Conservation (phyloP, 2,888 invertebrate species). For the Polydrusus pterygomalis region DNA sequence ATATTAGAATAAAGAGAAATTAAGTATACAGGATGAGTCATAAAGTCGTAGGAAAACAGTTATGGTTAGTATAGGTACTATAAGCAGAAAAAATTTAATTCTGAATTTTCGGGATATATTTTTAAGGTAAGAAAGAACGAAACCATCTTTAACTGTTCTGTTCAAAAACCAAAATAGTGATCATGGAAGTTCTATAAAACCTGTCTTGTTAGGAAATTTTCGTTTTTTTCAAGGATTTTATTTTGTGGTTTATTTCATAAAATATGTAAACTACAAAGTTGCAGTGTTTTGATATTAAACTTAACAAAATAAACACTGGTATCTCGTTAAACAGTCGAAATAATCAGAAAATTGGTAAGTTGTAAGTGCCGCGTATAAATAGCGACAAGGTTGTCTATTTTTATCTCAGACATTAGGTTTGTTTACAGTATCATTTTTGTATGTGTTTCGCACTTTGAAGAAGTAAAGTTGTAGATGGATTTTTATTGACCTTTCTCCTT, state of each 20-base stretch:
- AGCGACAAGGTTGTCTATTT: constrained; percentile 13
- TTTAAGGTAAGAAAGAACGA: too few relatives aligned
- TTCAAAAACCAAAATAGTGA: too few relatives aligned
- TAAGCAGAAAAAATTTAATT: too few relatives aligned
- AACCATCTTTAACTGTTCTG: too few relatives aligned
- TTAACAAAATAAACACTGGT: constrained; percentile 22
- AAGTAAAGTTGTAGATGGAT: background rate
- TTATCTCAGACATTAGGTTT: constrained; percentile 15
- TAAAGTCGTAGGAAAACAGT: too few relatives aligned
- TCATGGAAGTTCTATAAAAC: too few relatives aligned
- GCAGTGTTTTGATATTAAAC: background rate
- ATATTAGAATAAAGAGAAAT: too few relatives aligned
- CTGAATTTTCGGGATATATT: too few relatives aligned
- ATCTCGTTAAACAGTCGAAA: constrained; percentile 24
- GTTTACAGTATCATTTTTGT: constrained; percentile 14
- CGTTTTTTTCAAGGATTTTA: background rate
- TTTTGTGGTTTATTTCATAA: background rate
- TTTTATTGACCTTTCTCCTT: background rate
- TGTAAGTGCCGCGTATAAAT: constrained; percentile 4
- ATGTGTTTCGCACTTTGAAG: constrained; percentile 5
- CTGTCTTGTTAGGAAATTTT: too few relatives aligned
- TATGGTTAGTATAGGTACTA: too few relatives aligned
- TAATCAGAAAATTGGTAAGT: constrained; percentile 29
- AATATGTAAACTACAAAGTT: constrained; percentile 6
- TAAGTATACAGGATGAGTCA: too few relatives aligned